These are phyloP conservation scores for Pachypanchax playfairii DNA, from an alignment of 2,113 vertebrate genomes.

Conservation along the genomic window DNA sequence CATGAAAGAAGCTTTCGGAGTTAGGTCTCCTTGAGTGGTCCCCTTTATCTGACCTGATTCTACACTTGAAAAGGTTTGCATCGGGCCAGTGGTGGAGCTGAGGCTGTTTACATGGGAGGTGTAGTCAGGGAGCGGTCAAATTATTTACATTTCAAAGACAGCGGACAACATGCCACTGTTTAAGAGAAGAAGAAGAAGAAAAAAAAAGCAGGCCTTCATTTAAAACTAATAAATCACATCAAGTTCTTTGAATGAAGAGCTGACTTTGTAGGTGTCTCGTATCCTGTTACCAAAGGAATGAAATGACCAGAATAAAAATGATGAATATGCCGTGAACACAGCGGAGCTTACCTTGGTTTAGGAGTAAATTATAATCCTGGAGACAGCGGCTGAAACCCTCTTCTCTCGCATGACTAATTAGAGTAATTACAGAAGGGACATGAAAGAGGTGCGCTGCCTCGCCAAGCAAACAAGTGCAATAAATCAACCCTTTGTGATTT, in stretches of 20 bases:
- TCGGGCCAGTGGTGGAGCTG: constrained; percentile 37
- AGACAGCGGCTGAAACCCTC: constrained; percentile 43
- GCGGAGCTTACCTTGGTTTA: constrained; percentile 37
- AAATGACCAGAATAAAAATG: constrained; percentile 27
- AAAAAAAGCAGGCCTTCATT: constrained; percentile 33
- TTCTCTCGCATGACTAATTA: constrained; percentile 46
- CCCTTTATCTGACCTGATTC: constrained; percentile 45
- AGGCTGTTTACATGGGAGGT: constrained; percentile 57
- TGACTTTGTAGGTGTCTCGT: constrained; percentile 16
- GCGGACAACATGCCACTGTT: constrained; percentile 38
- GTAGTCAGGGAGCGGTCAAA: constrained; percentile 59
- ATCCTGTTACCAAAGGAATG: constrained; percentile 11
- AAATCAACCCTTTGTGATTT: constrained; percentile 36
- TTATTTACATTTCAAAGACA: constrained; percentile 72
- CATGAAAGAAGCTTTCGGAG: constrained; percentile 73
- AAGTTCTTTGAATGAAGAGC: constrained; percentile 16
- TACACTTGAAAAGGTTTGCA: constrained; percentile 53
- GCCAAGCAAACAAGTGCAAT: constrained; percentile 26
- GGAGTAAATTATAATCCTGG: constrained; percentile 40
- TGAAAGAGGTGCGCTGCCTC: constrained; percentile 53
- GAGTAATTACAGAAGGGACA: constrained; percentile 56
- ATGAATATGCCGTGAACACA: constrained; percentile 24
- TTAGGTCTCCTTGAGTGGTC: constrained; percentile 56
- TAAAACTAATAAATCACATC: constrained; percentile 38
- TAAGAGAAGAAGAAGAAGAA: constrained; percentile 30